phyloP scores from a whole-genome alignment of 1,140 invertebrate genomes.

The Mactra quadrangularis region DNA sequence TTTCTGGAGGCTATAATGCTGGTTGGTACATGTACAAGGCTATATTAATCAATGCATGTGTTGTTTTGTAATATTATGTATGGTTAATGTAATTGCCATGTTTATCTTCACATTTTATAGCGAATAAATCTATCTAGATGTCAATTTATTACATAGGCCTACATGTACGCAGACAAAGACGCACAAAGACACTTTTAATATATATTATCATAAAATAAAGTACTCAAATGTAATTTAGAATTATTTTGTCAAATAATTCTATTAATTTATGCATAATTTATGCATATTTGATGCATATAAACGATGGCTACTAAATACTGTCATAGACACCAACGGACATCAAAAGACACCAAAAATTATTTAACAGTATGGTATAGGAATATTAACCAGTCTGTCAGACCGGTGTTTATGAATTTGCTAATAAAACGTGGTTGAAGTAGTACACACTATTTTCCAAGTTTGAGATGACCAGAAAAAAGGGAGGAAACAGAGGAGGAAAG shows the following conservation, averaged over 20 bases:
- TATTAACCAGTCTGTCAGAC: no score
- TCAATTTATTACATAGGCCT: neutral
- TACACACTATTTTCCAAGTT: no score
- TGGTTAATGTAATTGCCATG: neutral
- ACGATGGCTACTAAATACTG: neutral
- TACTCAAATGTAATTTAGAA: neutral
- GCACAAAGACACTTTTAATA: neutral
- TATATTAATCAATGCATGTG: no score
- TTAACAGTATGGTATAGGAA: neutral
- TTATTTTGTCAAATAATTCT: neutral
- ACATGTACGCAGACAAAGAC: neutral
- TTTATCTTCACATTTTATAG: no score
- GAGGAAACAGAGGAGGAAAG: neutral
- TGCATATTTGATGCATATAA: neutral
- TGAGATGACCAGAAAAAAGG: neutral
- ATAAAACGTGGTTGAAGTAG: no score
- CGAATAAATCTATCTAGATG: neutral
- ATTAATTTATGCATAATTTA: neutral
- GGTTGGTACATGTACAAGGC: no score
- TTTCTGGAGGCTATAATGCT: no score
- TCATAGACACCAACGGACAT: neutral
- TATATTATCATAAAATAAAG: neutral
- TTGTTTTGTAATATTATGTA: neutral
- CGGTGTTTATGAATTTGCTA: no score
- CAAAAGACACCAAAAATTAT: neutral